These are phyloP conservation scores for Catocala nupta DNA, from an alignment of 2,888 invertebrate genomes.

Conservation along the genomic window DNA sequence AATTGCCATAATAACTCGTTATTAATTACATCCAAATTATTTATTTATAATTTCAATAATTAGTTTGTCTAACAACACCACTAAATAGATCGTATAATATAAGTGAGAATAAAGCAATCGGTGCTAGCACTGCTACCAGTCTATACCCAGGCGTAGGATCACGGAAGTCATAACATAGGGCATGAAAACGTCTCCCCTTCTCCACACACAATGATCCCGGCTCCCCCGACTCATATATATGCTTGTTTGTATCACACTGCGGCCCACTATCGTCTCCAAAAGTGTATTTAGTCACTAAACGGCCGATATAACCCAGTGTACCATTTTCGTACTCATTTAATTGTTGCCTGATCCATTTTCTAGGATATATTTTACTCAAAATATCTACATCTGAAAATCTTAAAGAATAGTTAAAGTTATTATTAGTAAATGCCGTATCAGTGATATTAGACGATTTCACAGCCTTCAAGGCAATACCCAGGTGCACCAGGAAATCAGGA, in stretches of 20 bases:
- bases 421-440: not conserved
- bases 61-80: slow-evolving; percentile 77
- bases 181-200: slow-evolving; percentile 65
- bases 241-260: slow-evolving; percentile 68
- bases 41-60: slow-evolving; percentile 48
- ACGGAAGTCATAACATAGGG: slow-evolving; percentile 73
- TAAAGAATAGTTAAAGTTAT: slow-evolving; percentile 25
- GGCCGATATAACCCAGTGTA: slow-evolving; percentile 65
- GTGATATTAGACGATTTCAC: slow-evolving; percentile 16
- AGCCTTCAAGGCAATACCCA: slow-evolving; percentile 56
- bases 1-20: not conserved
- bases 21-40: not conserved
- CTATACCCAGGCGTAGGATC: slow-evolving; percentile 78
- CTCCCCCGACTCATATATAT: slow-evolving; percentile 67
- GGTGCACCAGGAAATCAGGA: slow-evolving; percentile 48
- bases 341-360: slow-evolving; percentile 58
- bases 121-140: slow-evolving; percentile 74
- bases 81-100: slow-evolving; percentile 81
- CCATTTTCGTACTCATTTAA: slow-evolving; percentile 59
- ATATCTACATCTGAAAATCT: slow-evolving; percentile 62
- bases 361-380: slow-evolving; percentile 62
- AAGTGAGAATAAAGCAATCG: slow-evolving; percentile 74
- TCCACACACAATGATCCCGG: slow-evolving; percentile 73
- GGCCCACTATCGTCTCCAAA: slow-evolving; percentile 66
- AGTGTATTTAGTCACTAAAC: slow-evolving; percentile 70